Conservation (phyloP, 2,113 vertebrate genomes). For the Diglossa brunneiventris region DNA sequence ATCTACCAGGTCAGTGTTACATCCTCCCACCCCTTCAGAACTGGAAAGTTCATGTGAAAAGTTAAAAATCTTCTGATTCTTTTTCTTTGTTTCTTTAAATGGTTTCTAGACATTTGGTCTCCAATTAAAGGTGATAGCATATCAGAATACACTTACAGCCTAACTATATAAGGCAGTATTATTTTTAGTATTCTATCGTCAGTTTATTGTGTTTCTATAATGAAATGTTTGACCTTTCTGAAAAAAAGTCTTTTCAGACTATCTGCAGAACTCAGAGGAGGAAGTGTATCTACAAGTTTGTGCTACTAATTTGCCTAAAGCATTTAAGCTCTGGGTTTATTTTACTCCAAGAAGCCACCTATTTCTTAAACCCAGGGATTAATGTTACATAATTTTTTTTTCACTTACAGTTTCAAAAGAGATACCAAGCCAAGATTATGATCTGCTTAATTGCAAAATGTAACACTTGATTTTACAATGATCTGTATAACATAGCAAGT, state of each 20-base stretch:
- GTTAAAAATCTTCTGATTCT: background rate
- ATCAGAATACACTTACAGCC: background rate
- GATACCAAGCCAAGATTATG: constrained; percentile 47
- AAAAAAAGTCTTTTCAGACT: constrained; percentile 15
- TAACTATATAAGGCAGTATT: background rate
- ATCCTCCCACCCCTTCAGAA: background rate
- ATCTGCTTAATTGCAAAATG: background rate
- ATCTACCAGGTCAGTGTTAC: background rate
- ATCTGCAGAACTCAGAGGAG: constrained; percentile 7
- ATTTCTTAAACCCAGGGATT: constrained; percentile 40
- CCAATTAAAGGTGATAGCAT: background rate
- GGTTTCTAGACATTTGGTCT: background rate
- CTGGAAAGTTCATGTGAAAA: background rate
- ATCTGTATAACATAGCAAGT: background rate
- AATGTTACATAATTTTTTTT: background rate
- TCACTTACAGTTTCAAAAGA: constrained; percentile 54
- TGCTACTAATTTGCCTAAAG: constrained; percentile 26
- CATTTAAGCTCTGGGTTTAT: background rate
- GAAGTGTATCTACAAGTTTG: background rate
- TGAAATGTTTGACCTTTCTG: constrained; percentile 4
- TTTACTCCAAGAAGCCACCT: constrained; percentile 30
- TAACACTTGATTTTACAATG: background rate
- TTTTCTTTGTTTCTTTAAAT: background rate
- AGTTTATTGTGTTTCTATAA: constrained; percentile 5
- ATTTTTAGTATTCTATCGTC: background rate